Percentiles rank a stretch among this genome's conserved stretches.
Evolutionary conservation across 2,888 invertebrate genomes (phyloP).

Genomic region (Scaptomyza flava): DNA sequence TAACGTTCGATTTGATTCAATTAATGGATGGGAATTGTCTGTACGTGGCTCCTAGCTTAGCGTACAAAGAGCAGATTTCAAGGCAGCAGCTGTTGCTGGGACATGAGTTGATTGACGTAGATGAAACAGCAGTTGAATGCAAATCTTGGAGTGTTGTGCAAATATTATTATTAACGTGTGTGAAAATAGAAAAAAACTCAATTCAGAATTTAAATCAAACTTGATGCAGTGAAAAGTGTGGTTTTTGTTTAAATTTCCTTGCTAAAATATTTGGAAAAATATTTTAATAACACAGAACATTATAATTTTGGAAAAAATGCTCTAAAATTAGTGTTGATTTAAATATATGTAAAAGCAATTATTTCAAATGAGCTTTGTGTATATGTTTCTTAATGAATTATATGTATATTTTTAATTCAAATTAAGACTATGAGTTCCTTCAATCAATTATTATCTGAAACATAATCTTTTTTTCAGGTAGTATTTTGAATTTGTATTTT

Average conservation of each 20-base stretch:
- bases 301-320: no score
- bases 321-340: no score
- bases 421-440: no score
- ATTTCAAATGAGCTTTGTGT: no score
- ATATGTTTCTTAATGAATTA: no score
- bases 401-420: no score
- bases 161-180: constrained; percentile 24
- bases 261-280: no score
- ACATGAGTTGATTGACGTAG: constrained; percentile 10
- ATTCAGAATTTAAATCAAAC: not conserved
- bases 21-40: constrained; percentile 75
- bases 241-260: no score
- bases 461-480: not conserved
- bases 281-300: no score
- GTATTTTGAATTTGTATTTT: no score
- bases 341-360: no score
- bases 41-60: constrained; percentile 57
- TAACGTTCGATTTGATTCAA: constrained; percentile 81
- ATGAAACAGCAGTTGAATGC: constrained; percentile 14
- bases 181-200: constrained; percentile 12
- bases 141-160: constrained; percentile 42
- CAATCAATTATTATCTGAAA: not conserved
- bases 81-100: constrained; percentile 19
- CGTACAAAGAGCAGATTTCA: constrained; percentile 21
- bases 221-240: no score